Conservation (phyloP, 2,113 vertebrate genomes). For the Prionailurus bengalensis region DNA sequence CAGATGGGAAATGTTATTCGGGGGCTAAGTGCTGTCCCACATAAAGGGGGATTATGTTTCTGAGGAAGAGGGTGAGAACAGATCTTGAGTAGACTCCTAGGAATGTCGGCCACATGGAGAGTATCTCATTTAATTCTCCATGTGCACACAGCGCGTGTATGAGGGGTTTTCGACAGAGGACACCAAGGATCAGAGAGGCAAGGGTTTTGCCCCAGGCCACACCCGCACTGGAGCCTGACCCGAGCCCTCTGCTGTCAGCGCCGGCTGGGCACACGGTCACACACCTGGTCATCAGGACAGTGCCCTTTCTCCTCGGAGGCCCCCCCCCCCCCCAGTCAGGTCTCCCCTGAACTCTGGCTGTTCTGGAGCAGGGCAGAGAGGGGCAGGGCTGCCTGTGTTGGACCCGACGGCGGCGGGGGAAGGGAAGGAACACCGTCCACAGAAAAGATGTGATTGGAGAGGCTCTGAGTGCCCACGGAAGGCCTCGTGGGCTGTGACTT, state of each 20-base stretch:
- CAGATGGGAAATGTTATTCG: neutral
- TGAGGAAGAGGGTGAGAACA: neutral
- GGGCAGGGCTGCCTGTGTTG: neutral
- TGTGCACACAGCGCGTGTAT: fast-evolving
- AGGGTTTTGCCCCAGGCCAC: neutral
- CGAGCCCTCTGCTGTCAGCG: fast-evolving
- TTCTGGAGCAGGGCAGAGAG: neutral
- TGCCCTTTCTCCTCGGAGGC: neutral
- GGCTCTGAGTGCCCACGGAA: too few relatives aligned
- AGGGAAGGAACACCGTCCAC: neutral
- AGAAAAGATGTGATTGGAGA: neutral
- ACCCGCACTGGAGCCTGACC: neutral
- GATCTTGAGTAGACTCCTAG: fast-evolving
- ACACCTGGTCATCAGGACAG: neutral
- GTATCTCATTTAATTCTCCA: neutral
- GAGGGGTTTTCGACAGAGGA: neutral
- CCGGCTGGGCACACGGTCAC: fast-evolving
- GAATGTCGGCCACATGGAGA: neutral
- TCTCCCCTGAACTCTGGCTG: too few relatives aligned
- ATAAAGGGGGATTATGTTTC: neutral
- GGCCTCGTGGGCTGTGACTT: too few relatives aligned
- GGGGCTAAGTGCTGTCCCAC: neutral
- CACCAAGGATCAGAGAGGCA: too few relatives aligned
- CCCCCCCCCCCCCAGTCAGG: too few relatives aligned
- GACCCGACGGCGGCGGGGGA: neutral